Conservation (phyloP, 2,797 vertebrate genomes). For the Macropus fuliginosus region DNA sequence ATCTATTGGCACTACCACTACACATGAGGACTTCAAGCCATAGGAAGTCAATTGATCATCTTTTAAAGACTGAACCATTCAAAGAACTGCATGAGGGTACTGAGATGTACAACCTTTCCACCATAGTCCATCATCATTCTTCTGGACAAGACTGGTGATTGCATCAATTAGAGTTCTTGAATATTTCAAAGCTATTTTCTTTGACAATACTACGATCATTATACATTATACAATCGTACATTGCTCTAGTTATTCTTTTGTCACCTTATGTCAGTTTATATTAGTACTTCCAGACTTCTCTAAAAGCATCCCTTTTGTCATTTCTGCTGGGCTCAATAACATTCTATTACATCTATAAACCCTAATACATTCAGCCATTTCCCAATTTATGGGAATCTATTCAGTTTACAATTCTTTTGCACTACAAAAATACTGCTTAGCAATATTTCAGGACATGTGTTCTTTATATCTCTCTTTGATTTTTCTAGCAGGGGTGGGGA, state of each 20-base stretch:
- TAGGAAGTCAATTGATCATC: not conserved
- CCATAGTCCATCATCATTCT: not conserved
- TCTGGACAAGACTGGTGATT: not conserved
- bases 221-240: too few species aligned
- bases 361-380: not conserved
- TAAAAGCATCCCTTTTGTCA: not conserved
- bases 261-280: not conserved
- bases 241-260: not conserved
- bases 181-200: not conserved
- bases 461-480: not conserved
- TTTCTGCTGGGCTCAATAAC: not conserved
- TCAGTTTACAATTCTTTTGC: not conserved
- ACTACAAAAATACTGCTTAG: not conserved
- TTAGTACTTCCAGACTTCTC: not conserved
- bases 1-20: not conserved
- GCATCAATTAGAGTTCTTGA: not conserved
- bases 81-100: not conserved
- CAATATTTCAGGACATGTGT: not conserved
- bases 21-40: not conserved
- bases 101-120: not conserved
- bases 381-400: not conserved
- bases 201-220: not conserved
- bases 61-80: not conserved
- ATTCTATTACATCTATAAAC: not conserved
- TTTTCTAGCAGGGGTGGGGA: not conserved